Percentiles rank a stretch among this genome's conserved stretches.
phyloP scores from a whole-genome alignment of 1,140 invertebrate genomes.

The Hyphantria cunea region DNA sequence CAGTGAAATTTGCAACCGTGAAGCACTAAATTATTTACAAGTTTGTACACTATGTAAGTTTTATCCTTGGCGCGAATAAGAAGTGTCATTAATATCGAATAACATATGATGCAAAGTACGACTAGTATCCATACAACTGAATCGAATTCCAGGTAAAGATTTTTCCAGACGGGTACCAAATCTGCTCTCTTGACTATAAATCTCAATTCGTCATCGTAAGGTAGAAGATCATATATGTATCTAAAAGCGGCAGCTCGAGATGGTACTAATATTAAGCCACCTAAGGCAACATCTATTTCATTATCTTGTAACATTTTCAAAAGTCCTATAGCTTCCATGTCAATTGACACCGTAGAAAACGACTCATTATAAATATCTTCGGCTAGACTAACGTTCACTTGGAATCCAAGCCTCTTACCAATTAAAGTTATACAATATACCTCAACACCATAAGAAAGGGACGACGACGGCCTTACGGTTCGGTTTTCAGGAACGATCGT shows the following conservation, averaged over 20 bases:
- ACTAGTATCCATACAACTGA: constrained; percentile 49
- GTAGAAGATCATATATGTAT: constrained; percentile 44
- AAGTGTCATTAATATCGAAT: constrained; percentile 36
- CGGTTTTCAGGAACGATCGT: background rate
- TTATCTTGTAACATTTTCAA: constrained; percentile 43
- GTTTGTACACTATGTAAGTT: background rate
- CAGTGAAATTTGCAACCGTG: background rate
- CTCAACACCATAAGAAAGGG: background rate
- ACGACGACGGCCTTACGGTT: background rate
- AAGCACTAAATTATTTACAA: background rate
- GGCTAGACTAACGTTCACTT: constrained; percentile 24
- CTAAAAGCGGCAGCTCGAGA: constrained; percentile 43
- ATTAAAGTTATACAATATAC: background rate
- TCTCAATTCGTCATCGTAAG: constrained; percentile 45
- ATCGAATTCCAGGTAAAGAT: constrained; percentile 52
- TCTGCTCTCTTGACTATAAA: constrained; percentile 48
- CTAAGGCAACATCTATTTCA: constrained; percentile 48
- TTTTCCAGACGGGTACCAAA: constrained; percentile 43
- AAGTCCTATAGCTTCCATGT: constrained; percentile 43
- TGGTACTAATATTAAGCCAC: constrained; percentile 45
- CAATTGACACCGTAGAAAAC: constrained; percentile 37
- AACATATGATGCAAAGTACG: constrained; percentile 38
- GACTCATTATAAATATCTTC: constrained; percentile 41
- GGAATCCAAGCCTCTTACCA: constrained; percentile 31
- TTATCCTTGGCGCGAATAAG: constrained; percentile 37